These are phyloP conservation scores for Typhlichthys eigenmanni DNA, from an alignment of 2,797 vertebrate genomes.

Conservation along the genomic window DNA sequence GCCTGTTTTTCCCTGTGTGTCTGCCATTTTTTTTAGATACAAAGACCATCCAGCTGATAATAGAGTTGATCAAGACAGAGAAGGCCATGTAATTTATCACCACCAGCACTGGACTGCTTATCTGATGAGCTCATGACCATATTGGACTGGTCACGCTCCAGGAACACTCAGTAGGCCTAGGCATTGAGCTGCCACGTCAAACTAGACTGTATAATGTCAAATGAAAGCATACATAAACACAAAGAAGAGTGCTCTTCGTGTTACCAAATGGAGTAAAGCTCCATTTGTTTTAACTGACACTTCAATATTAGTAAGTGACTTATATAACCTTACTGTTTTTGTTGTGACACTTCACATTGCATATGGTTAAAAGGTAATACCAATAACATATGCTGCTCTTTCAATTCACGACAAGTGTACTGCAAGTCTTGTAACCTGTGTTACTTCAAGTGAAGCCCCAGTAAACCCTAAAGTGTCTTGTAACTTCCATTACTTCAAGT, in stretches of 20 bases:
- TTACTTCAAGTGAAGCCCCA: no score
- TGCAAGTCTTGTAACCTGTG: no score
- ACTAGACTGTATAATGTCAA: slow-evolving; percentile 28
- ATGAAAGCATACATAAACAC: slow-evolving; percentile 18
- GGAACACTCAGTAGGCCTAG: slow-evolving; percentile 19
- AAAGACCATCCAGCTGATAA: slow-evolving; percentile 88
- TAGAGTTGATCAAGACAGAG: slow-evolving; percentile 90
- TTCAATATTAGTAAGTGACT: neutral
- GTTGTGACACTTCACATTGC: no score
- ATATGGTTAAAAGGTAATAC: no score
- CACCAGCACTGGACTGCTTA: neutral
- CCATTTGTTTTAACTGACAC: slow-evolving; percentile 1
- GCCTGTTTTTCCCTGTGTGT: slow-evolving; percentile 7
- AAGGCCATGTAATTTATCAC: slow-evolving; percentile 48
- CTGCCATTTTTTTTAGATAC: slow-evolving; percentile 78
- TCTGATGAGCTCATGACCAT: neutral
- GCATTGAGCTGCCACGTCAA: slow-evolving; percentile 32
- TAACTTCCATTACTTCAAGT: no score
- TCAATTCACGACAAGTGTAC: no score
- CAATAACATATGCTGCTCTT: no score
- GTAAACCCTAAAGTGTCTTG: no score
- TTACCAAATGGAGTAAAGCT: slow-evolving; percentile 44
- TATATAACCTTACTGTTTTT: no score
- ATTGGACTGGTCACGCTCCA: neutral
- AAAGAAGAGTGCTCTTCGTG: neutral